Evolutionary conservation across 1,140 invertebrate genomes (phyloP).

Genomic region (Coelopa frigida): DNA sequence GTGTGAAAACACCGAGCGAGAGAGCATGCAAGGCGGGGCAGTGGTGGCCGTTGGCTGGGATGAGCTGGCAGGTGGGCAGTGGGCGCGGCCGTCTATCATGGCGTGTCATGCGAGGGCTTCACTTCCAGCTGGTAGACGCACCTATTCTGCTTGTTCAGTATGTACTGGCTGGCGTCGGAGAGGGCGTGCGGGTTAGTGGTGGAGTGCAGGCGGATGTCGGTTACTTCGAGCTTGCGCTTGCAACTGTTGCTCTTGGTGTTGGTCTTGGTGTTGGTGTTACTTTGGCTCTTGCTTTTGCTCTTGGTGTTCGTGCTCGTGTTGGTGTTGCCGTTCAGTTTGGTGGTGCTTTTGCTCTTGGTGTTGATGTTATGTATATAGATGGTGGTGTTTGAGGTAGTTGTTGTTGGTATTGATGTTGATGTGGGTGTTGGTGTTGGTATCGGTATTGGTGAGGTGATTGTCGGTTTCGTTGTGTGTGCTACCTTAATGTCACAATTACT

Average conservation of each 20-base stretch:
- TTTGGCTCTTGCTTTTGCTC: slow-evolving; percentile 1
- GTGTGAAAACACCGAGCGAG: no score
- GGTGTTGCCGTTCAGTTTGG: slow-evolving; percentile 13
- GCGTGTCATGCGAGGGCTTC: no score
- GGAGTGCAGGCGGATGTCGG: slow-evolving; percentile 57
- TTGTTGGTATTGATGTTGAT: neutral
- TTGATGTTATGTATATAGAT: slow-evolving; percentile 3
- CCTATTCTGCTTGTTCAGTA: slow-evolving; percentile 26
- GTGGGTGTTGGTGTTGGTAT: slow-evolving; percentile 6
- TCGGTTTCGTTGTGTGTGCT: no score
- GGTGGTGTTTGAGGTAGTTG: slow-evolving; percentile 1
- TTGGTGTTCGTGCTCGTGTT: slow-evolving; percentile 4
- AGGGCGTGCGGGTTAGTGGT: slow-evolving; percentile 62
- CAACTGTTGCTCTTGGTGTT: slow-evolving; percentile 2
- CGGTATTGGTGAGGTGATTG: neutral
- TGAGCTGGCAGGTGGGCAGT: no score
- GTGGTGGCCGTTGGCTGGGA: no score
- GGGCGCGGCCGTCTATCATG: no score
- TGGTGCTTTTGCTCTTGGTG: slow-evolving; percentile 14
- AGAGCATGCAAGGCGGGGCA: no score
- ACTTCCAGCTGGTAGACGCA: slow-evolving; percentile 15
- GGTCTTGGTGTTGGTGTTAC: neutral
- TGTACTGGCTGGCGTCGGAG: slow-evolving; percentile 47
- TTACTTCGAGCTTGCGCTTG: slow-evolving; percentile 52
- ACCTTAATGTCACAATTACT: no score